Conservation (phyloP, 2,113 vertebrate genomes). For the Cynocephalus volans region DNA sequence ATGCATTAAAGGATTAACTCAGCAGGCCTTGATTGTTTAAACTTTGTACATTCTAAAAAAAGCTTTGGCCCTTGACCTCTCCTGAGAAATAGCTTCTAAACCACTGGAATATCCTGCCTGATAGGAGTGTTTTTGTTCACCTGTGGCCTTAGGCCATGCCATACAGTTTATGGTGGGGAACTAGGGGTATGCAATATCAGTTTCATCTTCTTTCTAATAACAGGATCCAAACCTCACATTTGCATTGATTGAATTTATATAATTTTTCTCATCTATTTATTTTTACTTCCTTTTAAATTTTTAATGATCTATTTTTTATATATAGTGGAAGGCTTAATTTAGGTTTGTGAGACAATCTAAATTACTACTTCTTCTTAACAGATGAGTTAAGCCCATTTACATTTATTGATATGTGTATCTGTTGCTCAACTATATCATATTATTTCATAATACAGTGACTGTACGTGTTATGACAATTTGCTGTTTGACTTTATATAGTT, state of each 20-base stretch:
- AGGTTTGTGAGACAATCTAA: not conserved
- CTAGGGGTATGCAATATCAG: not conserved
- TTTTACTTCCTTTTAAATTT: not conserved
- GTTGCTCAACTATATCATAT: not conserved
- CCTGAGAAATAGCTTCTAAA: not conserved
- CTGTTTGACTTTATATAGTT: not conserved
- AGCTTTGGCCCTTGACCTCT: not conserved
- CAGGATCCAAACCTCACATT: not conserved
- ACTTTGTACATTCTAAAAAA: not conserved
- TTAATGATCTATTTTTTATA: not conserved
- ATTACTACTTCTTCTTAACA: not conserved
- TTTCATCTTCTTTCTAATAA: not conserved
- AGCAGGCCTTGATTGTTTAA: not conserved
- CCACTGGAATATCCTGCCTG: not conserved
- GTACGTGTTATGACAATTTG: not conserved
- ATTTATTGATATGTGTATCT: not conserved
- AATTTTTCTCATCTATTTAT: not conserved
- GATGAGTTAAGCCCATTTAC: not conserved
- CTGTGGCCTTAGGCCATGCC: not conserved
- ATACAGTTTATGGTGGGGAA: no score
- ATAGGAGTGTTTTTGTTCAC: not conserved
- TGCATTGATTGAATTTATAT: not conserved
- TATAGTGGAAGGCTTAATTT: not conserved
- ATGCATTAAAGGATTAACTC: not conserved
- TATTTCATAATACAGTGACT: not conserved